Base-by-base conservation (phyloP, 2,113 vertebrate genomes). In the Drymodes brunneopygia region DNA sequence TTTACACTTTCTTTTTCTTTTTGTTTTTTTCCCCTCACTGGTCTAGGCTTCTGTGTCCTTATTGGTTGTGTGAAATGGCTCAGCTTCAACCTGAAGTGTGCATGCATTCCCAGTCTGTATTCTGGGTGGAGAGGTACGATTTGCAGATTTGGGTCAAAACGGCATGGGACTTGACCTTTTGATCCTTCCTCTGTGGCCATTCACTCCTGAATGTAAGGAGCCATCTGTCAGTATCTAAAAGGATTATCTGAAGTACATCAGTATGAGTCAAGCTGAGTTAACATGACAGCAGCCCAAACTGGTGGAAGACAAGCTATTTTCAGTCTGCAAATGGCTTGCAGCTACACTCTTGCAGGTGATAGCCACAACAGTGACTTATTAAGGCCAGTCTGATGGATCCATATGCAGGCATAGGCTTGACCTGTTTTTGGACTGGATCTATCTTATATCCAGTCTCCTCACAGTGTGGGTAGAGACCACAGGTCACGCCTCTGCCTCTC, bases 21-120 rank as follows among this genome's bases (percentile, higher is more conserved):
- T 79, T 51, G n/a, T n/a, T 58, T 12, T 62, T 12, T 28, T 42
- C 4, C 3, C 19, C 15, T 35, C 2, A 0, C 2, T 23, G 5
- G 1, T 82, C 27, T 64, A 78, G 15, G 50, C 18, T 22, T 71
- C 51, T 6, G 3, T 80, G 31, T 51, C 5, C 0, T 75, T 90
- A 36, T 47, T 72, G 62, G 13, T 45, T 70, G 24, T 44, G 17
- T 33, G 72, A 15, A 23, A 36, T 15, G n/a, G n/a, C 10, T 31
- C 31, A 61, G 5, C 8, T 88, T 86, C 36, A 77, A 9, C 8
- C 35, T 28, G 15, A 90, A 27, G 6, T 44, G 21, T 50, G 7
- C 16, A 64, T 31, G 27, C 42, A 33, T 66, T 66, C 29, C 17
- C 36, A 56, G 31, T 2, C 10, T 40, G 12, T 36, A 31, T 35